phyloP scores from a whole-genome alignment of 2,797 vertebrate species.

The Lophotriccus pileatus region DNA sequence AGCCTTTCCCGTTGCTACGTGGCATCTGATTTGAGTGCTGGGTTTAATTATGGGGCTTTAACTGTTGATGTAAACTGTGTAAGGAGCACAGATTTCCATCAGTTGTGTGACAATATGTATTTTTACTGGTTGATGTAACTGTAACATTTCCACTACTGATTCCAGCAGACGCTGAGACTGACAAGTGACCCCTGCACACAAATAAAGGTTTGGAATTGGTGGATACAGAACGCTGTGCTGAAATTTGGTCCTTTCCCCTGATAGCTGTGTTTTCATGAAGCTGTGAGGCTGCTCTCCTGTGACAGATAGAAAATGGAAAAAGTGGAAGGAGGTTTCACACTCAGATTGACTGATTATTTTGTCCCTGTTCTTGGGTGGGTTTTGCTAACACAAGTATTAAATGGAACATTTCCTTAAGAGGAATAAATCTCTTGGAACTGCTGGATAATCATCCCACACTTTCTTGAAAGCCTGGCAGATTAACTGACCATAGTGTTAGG shows the following conservation, averaged over 20 bases:
- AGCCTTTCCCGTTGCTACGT: neutral
- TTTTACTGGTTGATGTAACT: neutral
- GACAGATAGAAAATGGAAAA: neutral
- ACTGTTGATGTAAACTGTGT: neutral
- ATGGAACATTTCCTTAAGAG: conserved; percentile 6
- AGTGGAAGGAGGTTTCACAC: neutral
- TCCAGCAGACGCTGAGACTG: neutral
- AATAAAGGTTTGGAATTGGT: conserved; percentile 39
- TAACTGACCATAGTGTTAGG: neutral
- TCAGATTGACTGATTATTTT: neutral
- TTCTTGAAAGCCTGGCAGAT: neutral
- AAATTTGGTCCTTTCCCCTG: conserved; percentile 1
- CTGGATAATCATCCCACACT: neutral
- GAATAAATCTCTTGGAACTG: neutral
- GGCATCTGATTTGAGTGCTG: neutral
- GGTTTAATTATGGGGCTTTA: neutral
- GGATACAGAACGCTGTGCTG: conserved; percentile 16
- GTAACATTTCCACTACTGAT: neutral
- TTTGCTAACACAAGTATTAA: neutral
- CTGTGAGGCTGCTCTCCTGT: neutral
- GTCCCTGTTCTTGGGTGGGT: neutral
- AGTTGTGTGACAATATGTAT: neutral
- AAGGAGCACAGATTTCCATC: neutral
- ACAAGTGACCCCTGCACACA: conserved; percentile 30
- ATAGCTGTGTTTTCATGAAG: neutral